Evolutionary conservation across 30 jellyfish, hydroid and myxozoan species (phyloP).

Genomic region (Cassiopea xamachana): DNA sequence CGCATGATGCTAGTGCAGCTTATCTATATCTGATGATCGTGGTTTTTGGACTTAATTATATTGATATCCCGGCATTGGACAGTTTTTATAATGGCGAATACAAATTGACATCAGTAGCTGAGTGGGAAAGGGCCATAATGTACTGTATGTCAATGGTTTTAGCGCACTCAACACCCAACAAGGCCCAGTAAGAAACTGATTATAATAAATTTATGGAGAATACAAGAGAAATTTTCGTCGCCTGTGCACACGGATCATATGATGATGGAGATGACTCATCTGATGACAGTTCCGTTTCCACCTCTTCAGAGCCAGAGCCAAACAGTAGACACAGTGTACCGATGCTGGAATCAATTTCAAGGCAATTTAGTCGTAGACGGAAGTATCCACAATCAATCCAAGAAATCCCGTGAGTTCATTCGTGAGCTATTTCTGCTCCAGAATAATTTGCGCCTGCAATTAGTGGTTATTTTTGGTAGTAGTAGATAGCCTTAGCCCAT

Average conservation of each 20-base stretch:
- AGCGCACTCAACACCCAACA: neutral
- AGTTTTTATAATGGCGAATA: too few relatives aligned
- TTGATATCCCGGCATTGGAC: too few relatives aligned
- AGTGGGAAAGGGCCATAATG: too few relatives aligned
- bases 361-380: neutral
- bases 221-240: neutral
- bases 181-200: neutral
- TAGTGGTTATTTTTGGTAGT: too few relatives aligned
- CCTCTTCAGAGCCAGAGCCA: conserved; percentile 18
- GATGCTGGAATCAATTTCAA: neutral
- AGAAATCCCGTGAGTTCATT: conserved; percentile 37
- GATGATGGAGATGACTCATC: conserved; percentile 59
- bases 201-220: neutral
- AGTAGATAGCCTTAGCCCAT: too few relatives aligned
- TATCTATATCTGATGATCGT: too few relatives aligned
- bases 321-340: neutral
- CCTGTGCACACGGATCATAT: conserved; percentile 6
- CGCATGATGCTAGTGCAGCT: too few relatives aligned
- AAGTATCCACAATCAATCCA: conserved; percentile 13
- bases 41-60: too few relatives aligned
- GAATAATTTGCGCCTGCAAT: neutral
- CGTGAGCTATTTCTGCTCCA: neutral
- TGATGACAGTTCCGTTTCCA: conserved; percentile 32
- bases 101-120: too few relatives aligned
- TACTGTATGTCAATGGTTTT: neutral